Percentiles rank a stretch among this genome's conserved stretches.
Conservation (phyloP, 2,888 invertebrate species). For the Ctena decussata region DNA sequence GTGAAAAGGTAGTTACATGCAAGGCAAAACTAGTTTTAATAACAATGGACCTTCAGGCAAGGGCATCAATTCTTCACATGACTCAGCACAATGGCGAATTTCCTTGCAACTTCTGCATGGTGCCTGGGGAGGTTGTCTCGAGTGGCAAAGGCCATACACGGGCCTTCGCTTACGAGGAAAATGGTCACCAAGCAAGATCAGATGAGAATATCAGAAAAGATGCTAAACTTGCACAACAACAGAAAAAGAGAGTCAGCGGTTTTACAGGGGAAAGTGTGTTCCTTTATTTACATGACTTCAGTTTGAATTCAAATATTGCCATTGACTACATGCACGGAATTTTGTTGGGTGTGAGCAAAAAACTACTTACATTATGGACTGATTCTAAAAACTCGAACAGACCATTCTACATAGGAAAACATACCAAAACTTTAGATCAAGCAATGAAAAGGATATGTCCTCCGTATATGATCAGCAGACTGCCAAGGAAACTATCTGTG, state of each 20-base stretch:
- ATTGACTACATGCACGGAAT: conserved; percentile 60
- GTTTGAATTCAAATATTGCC: conserved; percentile 36
- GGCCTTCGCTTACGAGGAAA: conserved; percentile 12
- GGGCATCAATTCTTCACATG: conserved; percentile 50
- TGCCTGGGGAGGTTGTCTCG: conserved; percentile 27
- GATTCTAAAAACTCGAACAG: not conserved
- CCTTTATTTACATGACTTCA: conserved; percentile 34
- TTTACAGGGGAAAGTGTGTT: conserved; percentile 47
- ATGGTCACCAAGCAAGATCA: conserved; percentile 26
- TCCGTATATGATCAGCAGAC: conserved; percentile 36
- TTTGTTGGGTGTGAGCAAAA: conserved; percentile 49
- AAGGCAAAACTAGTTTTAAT: conserved; percentile 42
- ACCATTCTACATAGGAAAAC: not conserved
- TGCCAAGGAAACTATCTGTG: conserved; percentile 38
- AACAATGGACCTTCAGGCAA: conserved; percentile 62
- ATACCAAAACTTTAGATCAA: conserved; percentile 38
- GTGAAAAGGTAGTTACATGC: not conserved
- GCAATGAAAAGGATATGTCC: conserved; percentile 39
- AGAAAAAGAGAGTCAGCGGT: conserved; percentile 35
- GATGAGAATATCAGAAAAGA: not conserved
- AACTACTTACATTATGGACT: conserved; percentile 14
- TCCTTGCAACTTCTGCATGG: conserved; percentile 53
- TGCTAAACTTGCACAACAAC: not conserved
- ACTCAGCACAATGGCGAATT: conserved; percentile 58
- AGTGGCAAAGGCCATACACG: conserved; percentile 48